Evolutionary conservation across 2,888 invertebrate species (phyloP), one percentile per base, ranked within the genome.

Genomic region (Ornithoptera priamus): DNA sequence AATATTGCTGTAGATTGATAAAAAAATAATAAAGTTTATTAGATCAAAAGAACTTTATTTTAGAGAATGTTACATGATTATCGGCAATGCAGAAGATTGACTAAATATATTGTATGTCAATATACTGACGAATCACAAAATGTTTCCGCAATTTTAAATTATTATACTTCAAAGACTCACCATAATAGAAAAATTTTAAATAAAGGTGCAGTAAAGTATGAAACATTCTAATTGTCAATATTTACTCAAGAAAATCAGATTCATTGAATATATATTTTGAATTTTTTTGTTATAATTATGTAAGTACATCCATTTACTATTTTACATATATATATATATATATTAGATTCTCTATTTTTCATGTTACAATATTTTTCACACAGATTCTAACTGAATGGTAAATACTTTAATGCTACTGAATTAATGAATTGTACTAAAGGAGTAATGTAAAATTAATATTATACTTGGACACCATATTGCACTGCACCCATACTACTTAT

Each of bases 41-140:
- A 92, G 93, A 93, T 92, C 92, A 93, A 93, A 93, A 93, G 92
- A 93, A 93, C 91, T 93, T 93, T 93, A 92, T 91, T 92, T 91
- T 89, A 90, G 88, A 92, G 89, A 91, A 89, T 89, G 86, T 92
- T 92, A 91, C 91, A 91, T 89, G 53, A 53, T 53, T 89, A 90
- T 91, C 92, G 91, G 92, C 92, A 92, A 92, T 92, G 92, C 91
- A 92, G 88, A 92, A 88, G 86, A 87, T 86, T 83, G 85, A 91
- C 86, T 89, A 91, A 91, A 87, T 84, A 90, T 90, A 82, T 87
- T 85, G 81, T 88, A 88, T 90, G 90, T 85, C 89, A 90, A 88
- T 89, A 87, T 89, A 89, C 85, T 87, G 87, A 89, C 84, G 87
- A 87, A 84, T 86, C 80, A 87, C 89, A 83, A 87, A 84, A 91